Evolutionary conservation across 2,888 invertebrate species (phyloP), one percentile per base, ranked within the genome.

Genomic region (Atrina japonica): DNA sequence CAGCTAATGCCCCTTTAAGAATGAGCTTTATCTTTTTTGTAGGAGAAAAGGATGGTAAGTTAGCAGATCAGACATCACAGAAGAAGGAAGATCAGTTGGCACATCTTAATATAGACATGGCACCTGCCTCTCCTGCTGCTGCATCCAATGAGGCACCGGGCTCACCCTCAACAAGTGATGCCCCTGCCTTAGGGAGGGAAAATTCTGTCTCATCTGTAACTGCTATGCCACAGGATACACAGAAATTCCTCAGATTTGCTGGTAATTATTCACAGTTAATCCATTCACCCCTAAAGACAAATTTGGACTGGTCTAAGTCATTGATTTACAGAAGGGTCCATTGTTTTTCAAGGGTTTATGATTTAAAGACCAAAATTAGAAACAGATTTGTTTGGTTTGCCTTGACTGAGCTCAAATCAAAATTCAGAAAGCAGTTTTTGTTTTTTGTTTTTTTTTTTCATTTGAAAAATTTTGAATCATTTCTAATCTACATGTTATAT

Each of bases 201-300:
- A 76, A 73, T 47, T 78, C 83, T 18, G 81, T 81, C 29, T 81
- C 87, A 11, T 82, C 81, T 6, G 69, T 80, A 16, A 69, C 79
- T 30, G 76, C 77, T 61, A 83, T 93, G 67, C 92, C 93, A 66
- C 92, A 92, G 43, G 95, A 96, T 90, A 94, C 95, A 73, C 93
- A 94, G 76, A 95, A 95, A 90, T 95, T 95, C 92, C 92, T 96
- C 45, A 94, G 93, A 80, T 96, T 96, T 91, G 96, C 96, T 45
- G 93, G 93, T 93, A 86, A 61, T 40, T 6, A n/a, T n/a, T n/a
- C n/a, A n/a, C 16, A 41, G 14, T 41, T 41, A 14, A n/a, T n/a
- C n/a, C n/a, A n/a, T n/a, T n/a, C n/a, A n/a, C n/a, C n/a, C n/a
- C n/a, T n/a, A n/a, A n/a, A n/a, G n/a, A n/a, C n/a, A n/a, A n/a